A percentile compares a stretch with the other conserved stretches of the same genome.
Evolutionary conservation across 2,797 vertebrate species (phyloP).

Genomic region (Hyperoplus lanceolatus): DNA sequence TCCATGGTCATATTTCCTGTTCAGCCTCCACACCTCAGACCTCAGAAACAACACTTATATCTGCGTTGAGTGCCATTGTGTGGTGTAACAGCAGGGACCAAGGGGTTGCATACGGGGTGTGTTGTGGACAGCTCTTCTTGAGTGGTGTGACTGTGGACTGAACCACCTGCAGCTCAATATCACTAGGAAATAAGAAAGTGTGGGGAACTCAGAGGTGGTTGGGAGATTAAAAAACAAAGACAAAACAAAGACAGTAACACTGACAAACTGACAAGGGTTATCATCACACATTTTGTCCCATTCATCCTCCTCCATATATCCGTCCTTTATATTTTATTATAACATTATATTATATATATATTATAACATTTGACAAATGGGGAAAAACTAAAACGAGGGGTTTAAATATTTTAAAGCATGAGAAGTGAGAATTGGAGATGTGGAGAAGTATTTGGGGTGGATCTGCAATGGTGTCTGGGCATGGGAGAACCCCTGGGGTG

Average conservation of each 20-base stretch:
- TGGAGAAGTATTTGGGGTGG: not conserved
- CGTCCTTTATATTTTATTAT: not conserved
- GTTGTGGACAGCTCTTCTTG: conserved; percentile 10
- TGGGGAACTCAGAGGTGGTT: not conserved
- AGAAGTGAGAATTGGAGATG: conserved; percentile 5
- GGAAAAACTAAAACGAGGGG: not conserved
- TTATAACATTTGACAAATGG: not conserved
- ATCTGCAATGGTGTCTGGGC: not conserved
- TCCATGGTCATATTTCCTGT: conserved; percentile 12
- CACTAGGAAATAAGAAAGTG: not conserved
- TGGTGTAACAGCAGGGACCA: conserved; percentile 8
- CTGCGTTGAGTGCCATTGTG: conserved; percentile 23
- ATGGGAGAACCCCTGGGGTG: not conserved
- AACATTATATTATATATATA: no score
- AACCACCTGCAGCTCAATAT: conserved; percentile 40
- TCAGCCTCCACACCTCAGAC: conserved; percentile 34
- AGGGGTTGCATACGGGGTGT: not conserved
- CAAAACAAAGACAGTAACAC: not conserved
- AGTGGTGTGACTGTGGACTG: not conserved
- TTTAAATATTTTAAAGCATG: not conserved
- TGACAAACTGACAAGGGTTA: conserved; percentile 17
- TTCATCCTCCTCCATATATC: not conserved
- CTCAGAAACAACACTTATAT: conserved; percentile 14
- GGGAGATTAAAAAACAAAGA: not conserved
- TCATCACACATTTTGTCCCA: conserved; percentile 12